phyloP scores from a whole-genome alignment of 2,113 vertebrate species.

The Antigone vipio region DNA sequence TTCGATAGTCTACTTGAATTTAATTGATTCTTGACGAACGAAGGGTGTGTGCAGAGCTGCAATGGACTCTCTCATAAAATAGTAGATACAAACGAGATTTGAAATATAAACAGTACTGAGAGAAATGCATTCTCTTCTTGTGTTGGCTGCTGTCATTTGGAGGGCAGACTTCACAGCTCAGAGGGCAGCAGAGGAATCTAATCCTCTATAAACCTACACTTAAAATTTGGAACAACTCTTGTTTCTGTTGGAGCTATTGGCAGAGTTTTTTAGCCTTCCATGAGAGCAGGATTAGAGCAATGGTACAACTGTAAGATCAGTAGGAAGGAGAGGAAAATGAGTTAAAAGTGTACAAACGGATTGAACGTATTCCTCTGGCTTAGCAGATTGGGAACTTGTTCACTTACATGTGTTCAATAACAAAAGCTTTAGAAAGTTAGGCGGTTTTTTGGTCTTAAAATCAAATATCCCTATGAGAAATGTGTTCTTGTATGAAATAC shows the following conservation, averaged over 20 bases:
- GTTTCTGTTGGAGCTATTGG: slow-evolving; percentile 22
- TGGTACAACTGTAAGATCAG: neutral
- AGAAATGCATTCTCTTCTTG: slow-evolving; percentile 9
- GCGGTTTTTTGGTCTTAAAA: neutral
- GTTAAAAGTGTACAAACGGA: neutral
- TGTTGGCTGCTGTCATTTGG: neutral
- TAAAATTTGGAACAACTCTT: slow-evolving; percentile 13
- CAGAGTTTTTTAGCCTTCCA: neutral
- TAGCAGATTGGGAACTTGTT: neutral
- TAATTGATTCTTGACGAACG: slow-evolving; percentile 62
- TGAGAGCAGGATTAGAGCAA: neutral
- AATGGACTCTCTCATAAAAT: slow-evolving; percentile 6
- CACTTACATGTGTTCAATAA: neutral
- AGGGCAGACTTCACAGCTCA: neutral
- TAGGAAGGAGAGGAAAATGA: neutral
- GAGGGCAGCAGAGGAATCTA: slow-evolving; percentile 16
- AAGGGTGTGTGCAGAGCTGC: slow-evolving; percentile 39
- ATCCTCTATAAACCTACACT: slow-evolving; percentile 32
- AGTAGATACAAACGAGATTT: slow-evolving; percentile 34
- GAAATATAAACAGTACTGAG: slow-evolving; percentile 30
- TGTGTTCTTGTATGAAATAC: neutral
- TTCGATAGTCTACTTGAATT: slow-evolving; percentile 68
- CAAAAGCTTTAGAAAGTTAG: neutral
- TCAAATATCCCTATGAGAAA: neutral
- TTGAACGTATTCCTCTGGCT: neutral